Conservation (phyloP, 2,888 invertebrate species). For the Pasiphila rectangulata region DNA sequence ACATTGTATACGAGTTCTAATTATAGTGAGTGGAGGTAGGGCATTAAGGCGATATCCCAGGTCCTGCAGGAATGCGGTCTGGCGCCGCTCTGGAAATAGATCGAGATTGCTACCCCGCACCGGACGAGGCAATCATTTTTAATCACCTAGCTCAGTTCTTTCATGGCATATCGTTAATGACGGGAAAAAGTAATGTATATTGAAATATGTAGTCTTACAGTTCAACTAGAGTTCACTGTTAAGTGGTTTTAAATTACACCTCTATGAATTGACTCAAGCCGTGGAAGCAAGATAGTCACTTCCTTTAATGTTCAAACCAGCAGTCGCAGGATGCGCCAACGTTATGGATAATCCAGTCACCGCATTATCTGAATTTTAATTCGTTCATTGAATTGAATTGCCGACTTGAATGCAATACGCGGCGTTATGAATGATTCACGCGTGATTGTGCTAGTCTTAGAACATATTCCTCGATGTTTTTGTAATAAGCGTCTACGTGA, state of each 20-base stretch:
- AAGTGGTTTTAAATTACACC: too few relatives aligned
- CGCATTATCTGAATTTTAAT: constrained; percentile 72
- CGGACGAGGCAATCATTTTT: constrained; percentile 45
- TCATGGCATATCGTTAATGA: constrained; percentile 25
- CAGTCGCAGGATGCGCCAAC: constrained; percentile 61
- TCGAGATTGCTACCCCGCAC: constrained; percentile 54
- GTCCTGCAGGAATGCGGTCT: constrained; percentile 72
- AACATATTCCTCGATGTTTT: constrained; percentile 26
- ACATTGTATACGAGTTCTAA: constrained; percentile 60
- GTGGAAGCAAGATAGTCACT: constrained; percentile 59
- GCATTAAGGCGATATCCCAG: constrained; percentile 67
- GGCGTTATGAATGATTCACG: constrained; percentile 59
- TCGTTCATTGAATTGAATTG: constrained; percentile 68
- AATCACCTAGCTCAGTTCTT: constrained; percentile 43
- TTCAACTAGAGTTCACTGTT: not conserved
- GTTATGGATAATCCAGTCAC: constrained; percentile 68
- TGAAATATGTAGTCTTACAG: not conserved
- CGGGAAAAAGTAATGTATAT: not conserved
- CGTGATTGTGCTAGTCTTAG: constrained; percentile 38
- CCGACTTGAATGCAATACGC: constrained; percentile 62
- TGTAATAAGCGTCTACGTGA: constrained; percentile 10
- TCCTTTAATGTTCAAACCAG: constrained; percentile 39
- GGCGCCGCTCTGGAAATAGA: constrained; percentile 72
- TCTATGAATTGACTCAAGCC: too few relatives aligned
- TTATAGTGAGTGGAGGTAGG: constrained; percentile 64